Conservation (phyloP, 2,888 invertebrate species). For the Drosophila tanythrix region DNA sequence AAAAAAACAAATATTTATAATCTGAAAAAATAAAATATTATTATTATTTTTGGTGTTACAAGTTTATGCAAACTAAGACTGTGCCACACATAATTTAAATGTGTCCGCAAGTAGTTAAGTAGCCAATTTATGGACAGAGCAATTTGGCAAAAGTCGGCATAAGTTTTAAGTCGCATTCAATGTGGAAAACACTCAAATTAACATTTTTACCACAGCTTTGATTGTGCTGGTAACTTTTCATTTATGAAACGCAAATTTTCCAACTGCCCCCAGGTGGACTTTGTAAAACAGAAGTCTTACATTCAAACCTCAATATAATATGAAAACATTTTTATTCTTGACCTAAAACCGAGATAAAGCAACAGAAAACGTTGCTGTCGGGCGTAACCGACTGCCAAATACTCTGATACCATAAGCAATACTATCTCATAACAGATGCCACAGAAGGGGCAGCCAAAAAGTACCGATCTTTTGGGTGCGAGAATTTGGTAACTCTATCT, state of each 20-base stretch:
- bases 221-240: not conserved
- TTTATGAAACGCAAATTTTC: not conserved
- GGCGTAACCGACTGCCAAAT: not conserved
- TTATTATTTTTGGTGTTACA: not conserved
- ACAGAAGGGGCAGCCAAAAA: too few species aligned
- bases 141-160: conserved; percentile 1
- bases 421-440: not conserved
- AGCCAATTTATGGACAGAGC: conserved; percentile 43
- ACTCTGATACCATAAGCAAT: not conserved
- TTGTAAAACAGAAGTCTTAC: not conserved
- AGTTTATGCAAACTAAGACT: conserved; percentile 36
- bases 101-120: conserved; percentile 44
- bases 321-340: not conserved
- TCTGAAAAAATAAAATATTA: conserved; percentile 10
- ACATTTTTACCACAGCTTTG: not conserved
- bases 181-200: not conserved
- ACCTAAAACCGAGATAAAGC: not conserved
- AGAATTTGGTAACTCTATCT: too few species aligned
- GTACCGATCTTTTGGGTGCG: too few species aligned
- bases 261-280: not conserved
- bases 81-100: conserved; percentile 3
- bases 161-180: conserved; percentile 5
- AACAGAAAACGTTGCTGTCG: not conserved
- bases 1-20: conserved; percentile 18
- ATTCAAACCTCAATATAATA: not conserved